These are phyloP conservation scores for Gymnarchus niloticus DNA, from an alignment of 2,113 vertebrate species.

Conservation along the genomic window DNA sequence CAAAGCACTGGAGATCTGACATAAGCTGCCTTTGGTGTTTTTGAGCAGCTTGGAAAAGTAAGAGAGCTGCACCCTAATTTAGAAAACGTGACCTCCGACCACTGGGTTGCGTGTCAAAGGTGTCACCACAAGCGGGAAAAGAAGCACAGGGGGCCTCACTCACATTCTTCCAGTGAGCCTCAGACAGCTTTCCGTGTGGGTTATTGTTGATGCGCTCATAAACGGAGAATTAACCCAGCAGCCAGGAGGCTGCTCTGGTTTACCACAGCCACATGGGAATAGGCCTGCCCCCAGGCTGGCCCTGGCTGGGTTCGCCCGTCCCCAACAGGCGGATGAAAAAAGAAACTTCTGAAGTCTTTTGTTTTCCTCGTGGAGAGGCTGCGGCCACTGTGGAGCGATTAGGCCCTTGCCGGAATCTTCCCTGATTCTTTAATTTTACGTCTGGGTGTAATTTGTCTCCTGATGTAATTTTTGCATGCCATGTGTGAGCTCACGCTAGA, in stretches of 20 bases:
- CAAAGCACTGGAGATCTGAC: background rate
- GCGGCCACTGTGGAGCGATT: constrained; percentile 2
- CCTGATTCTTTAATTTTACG: constrained; percentile 21
- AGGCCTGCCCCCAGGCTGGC: constrained; percentile 51
- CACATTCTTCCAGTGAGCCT: background rate
- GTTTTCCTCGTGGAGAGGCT: constrained; percentile 18
- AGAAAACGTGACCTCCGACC: constrained; percentile 8
- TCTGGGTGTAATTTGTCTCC: constrained; percentile 8
- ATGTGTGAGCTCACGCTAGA: background rate
- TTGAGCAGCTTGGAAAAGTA: background rate
- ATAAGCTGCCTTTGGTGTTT: background rate
- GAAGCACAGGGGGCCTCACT: background rate
- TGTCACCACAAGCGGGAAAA: background rate
- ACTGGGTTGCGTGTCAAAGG: constrained; percentile 20
- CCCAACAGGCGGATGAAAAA: constrained; percentile 35
- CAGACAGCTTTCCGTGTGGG: constrained; percentile 24
- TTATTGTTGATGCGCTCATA: constrained; percentile 47
- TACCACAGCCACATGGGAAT: constrained; percentile 41
- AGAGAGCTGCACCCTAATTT: constrained; percentile 3
- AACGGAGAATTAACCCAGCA: constrained; percentile 44
- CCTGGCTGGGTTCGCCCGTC: constrained; percentile 24
- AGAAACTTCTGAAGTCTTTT: constrained; percentile 32
- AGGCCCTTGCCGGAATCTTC: constrained; percentile 13
- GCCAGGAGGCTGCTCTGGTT: constrained; percentile 33
- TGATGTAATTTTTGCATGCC: constrained; percentile 12